Evolutionary conservation across 2,113 vertebrate genomes (phyloP).

Genomic region (Lepus europaeus): DNA sequence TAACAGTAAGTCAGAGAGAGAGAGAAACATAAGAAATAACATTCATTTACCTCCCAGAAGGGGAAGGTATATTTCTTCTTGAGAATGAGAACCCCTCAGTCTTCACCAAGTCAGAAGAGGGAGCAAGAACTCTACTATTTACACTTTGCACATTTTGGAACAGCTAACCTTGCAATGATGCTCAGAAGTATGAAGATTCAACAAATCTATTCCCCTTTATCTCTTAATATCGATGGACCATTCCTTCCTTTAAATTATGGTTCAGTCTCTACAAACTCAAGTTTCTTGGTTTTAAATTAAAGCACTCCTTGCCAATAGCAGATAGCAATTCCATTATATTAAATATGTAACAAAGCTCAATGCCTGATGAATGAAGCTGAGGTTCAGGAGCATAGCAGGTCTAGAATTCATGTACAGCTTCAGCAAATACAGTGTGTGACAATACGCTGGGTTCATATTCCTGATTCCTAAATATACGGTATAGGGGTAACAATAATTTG

Average conservation of each 20-base stretch:
- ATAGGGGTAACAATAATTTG: background rate
- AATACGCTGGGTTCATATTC: background rate
- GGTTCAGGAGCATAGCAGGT: background rate
- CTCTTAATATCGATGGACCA: background rate
- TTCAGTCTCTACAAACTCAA: background rate
- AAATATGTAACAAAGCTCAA: background rate
- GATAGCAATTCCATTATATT: background rate
- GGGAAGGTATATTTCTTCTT: too few species aligned
- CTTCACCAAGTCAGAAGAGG: background rate
- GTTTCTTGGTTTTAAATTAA: background rate
- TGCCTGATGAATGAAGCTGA: background rate
- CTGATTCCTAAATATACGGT: background rate
- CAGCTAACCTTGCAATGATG: background rate
- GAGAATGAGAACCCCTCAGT: background rate
- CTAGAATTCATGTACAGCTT: background rate
- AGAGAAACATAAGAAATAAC: background rate
- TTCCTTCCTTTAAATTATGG: background rate
- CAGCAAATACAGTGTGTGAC: too few species aligned
- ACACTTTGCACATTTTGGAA: accelerated
- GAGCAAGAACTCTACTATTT: background rate
- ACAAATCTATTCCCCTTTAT: background rate
- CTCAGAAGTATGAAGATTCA: background rate
- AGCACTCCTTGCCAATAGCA: background rate
- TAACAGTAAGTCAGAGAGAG: background rate
- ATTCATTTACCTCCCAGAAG: too few species aligned